Evolutionary conservation across 2,113 vertebrate species (phyloP).

Genomic region (Progne subis): DNA sequence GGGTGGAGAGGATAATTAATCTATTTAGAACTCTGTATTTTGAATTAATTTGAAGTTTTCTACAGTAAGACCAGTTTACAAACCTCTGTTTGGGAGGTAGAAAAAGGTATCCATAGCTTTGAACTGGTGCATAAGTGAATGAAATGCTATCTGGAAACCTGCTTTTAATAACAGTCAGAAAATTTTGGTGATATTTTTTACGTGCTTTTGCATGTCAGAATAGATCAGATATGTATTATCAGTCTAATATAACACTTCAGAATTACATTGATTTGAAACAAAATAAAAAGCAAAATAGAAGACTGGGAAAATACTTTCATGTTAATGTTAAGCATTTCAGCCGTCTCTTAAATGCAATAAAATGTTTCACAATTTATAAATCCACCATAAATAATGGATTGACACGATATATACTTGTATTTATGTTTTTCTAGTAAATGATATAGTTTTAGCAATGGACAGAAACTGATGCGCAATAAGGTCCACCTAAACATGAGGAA

Average conservation of each 20-base stretch:
- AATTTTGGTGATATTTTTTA: background rate
- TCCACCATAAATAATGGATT: background rate
- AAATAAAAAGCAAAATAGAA: background rate
- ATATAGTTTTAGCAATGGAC: background rate
- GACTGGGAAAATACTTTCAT: background rate
- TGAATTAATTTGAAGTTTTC: conserved; percentile 23
- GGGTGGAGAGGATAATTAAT: conserved; percentile 42
- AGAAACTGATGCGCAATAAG: background rate
- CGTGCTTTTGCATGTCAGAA: background rate
- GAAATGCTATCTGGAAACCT: background rate
- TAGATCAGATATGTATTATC: background rate
- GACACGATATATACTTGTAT: fast-evolving
- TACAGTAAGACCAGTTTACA: background rate
- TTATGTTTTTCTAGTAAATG: background rate
- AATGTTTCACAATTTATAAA: background rate
- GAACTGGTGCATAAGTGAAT: background rate
- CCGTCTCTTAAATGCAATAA: background rate
- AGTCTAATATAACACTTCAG: background rate
- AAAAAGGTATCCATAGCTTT: background rate
- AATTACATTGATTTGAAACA: background rate
- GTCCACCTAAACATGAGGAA: background rate
- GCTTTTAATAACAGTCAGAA: background rate
- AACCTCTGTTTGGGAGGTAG: background rate
- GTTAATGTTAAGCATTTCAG: background rate
- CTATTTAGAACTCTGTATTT: background rate